These are phyloP conservation scores for Ganaspis brasiliensis DNA, from an alignment of 2,888 invertebrate species.

Conservation along the genomic window DNA sequence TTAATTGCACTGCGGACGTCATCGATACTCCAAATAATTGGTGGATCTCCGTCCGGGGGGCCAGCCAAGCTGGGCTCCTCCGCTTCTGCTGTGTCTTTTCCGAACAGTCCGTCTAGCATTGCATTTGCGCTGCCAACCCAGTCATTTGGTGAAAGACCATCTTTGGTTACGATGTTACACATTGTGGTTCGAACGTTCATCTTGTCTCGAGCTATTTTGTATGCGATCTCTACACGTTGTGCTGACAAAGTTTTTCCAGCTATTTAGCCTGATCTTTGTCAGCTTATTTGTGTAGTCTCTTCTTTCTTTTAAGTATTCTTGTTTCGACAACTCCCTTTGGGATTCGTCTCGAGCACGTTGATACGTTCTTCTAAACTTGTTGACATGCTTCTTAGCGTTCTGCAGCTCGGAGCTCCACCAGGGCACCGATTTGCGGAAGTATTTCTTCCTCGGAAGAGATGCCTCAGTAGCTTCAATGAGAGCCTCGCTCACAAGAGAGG, in stretches of 20 bases:
- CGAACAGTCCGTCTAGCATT: constrained; percentile 16
- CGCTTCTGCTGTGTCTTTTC: not conserved
- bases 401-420: constrained; percentile 58
- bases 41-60: too few species aligned
- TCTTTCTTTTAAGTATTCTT: not conserved
- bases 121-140: not conserved
- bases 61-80: not conserved
- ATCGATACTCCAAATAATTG: not conserved
- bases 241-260: not conserved
- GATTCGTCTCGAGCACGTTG: not conserved
- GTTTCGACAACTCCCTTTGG: not conserved
- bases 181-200: not conserved
- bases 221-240: not conserved
- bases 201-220: not conserved
- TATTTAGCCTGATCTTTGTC: not conserved
- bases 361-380: constrained; percentile 41
- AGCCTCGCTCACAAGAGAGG: constrained; percentile 39
- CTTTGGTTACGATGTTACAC: not conserved
- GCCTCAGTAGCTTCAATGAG: constrained; percentile 50
- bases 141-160: not conserved
- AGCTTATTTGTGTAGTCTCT: not conserved
- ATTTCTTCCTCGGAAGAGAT: constrained; percentile 48
- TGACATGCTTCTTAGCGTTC: not conserved
- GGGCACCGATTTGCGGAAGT: constrained; percentile 57
- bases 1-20: not conserved